Evolutionary conservation across 2,888 invertebrate genomes (phyloP), one percentile per base, ranked within the genome.

Genomic region (Tholera decimalis): DNA sequence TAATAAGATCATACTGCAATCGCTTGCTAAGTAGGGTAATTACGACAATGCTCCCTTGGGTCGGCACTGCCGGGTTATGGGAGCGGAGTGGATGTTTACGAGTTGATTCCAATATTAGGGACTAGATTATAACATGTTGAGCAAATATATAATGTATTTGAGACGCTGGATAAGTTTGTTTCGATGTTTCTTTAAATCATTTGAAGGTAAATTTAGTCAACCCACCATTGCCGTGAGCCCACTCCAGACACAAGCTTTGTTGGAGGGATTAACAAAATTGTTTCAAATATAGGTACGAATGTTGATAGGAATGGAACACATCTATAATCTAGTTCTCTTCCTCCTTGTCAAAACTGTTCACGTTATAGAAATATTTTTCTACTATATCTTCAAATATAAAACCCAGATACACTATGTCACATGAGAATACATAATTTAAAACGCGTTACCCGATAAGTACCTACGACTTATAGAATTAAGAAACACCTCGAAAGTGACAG

Each of bases 1-100:
- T 75, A 72, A 72, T 72, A 75, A 75, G 72, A 72, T 69, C 69
- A 72, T 60, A 44, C 60, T 72, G 70, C 72, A 68, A 72, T 72
- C 53, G 60, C 75, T 69, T 75, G 75, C 69, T 72, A 72, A 72
- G 75, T 75, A 75, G 46, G 60, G 69, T 60, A 72, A 72, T 72
- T 75, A 72, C 46, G 55, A 60, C 46, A 30, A 56, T 24, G 43
- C 37, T 66, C 75, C 60, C 74, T 55, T 39, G 60, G 56, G 75
- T 37, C 68, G 67, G 55, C 33, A 26, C 37, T 22, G 33, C 4
- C n/a, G 39, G 57, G 50, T 66, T 66, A 60, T 51, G 18, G 30
- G 4, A 24, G 43, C 33, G 24, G 30, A 74, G 30, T 59, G 59
- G 74, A 73, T 50, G 37, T 51, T 72, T 68, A 66, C 33, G 50